phyloP scores from a whole-genome alignment of 2,888 invertebrate genomes.

The Melinaea marsaeus region DNA sequence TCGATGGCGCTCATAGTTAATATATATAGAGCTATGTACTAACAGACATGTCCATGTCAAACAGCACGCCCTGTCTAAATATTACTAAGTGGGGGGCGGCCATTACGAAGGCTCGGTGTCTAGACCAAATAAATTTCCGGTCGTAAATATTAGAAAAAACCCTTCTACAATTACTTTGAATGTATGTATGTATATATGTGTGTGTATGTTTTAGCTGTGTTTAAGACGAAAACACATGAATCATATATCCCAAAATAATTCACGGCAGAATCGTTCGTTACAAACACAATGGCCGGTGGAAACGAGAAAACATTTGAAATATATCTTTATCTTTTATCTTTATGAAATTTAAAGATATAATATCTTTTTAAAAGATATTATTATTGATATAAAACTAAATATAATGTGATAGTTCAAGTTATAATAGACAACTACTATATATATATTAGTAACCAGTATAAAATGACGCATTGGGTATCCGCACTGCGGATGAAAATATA shows the following conservation, averaged over 20 bases:
- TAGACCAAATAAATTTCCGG: slow-evolving; percentile 24
- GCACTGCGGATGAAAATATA: slow-evolving; percentile 32
- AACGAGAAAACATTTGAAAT: no score
- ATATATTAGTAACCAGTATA: neutral
- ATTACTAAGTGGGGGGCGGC: slow-evolving; percentile 15
- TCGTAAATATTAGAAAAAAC: neutral
- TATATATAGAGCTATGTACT: no score
- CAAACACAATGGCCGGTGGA: neutral
- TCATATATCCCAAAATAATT: slow-evolving; percentile 34
- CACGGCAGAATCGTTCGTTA: slow-evolving; percentile 27
- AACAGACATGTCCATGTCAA: no score
- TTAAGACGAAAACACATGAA: slow-evolving; percentile 23
- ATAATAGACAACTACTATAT: neutral
- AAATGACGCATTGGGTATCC: slow-evolving; percentile 31
- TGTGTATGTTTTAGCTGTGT: no score
- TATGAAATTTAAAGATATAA: no score
- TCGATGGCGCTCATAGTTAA: no score
- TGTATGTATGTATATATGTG: neutral
- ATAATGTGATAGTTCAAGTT: neutral
- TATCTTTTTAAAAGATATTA: no score
- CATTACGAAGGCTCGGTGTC: slow-evolving; percentile 21
- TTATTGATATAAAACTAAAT: neutral
- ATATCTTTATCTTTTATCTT: no score
- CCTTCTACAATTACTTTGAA: neutral
- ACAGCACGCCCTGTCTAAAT: neutral